A percentile compares a stretch with the other conserved stretches of the same genome.
phyloP scores from a whole-genome alignment of 2,797 vertebrate species.

The Pagetopsis macropterus region DNA sequence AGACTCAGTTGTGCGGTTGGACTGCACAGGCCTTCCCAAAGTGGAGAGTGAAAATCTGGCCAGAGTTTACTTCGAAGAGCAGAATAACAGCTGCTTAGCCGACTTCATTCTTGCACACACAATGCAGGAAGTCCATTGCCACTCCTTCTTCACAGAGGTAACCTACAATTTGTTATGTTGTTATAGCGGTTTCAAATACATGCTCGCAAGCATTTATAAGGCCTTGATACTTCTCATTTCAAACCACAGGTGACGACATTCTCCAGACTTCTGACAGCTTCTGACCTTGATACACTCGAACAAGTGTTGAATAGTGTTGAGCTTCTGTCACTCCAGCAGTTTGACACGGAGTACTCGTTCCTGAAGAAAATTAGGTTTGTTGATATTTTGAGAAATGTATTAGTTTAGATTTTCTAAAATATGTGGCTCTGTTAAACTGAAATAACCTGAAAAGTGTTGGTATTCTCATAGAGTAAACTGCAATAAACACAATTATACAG shows the following conservation, averaged over 20 bases:
- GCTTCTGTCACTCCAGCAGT: constrained; percentile 92
- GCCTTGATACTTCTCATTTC: constrained; percentile 25
- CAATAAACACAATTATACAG: too few species aligned
- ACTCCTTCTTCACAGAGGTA: constrained; percentile 90
- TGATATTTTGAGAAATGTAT: background rate
- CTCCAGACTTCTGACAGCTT: constrained; percentile 91
- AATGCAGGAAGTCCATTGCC: background rate
- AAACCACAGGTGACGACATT: constrained; percentile 91
- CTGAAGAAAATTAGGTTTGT: constrained; percentile 91
- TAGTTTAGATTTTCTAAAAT: background rate
- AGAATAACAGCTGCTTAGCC: constrained; percentile 87
- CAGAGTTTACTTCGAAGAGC: constrained; percentile 84
- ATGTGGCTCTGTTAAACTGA: too few species aligned
- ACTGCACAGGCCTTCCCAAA: constrained; percentile 69
- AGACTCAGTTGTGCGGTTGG: constrained; percentile 89
- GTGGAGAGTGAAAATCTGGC: constrained; percentile 76
- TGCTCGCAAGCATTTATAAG: background rate
- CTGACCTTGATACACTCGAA: constrained; percentile 82
- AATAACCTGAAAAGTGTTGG: background rate
- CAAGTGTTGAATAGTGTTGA: constrained; percentile 70
- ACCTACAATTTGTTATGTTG: constrained; percentile 15
- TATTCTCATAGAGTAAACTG: background rate
- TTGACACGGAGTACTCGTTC: constrained; percentile 94
- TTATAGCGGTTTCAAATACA: constrained; percentile 1
- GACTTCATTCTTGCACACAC: constrained; percentile 86